Evolutionary conservation across 2,797 vertebrate genomes (phyloP).

Genomic region (Danio kyathit): DNA sequence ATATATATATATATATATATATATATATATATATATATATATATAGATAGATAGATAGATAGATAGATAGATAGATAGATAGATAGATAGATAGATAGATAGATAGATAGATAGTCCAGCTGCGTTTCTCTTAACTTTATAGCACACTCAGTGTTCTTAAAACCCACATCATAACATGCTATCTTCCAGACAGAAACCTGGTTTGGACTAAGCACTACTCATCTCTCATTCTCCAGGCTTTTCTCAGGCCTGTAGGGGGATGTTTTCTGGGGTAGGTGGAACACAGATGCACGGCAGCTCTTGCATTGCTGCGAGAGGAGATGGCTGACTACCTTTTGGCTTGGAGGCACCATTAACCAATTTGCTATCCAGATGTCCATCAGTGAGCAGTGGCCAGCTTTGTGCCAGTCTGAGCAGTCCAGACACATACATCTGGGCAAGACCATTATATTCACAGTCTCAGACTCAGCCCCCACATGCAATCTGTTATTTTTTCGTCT

Average conservation of each 20-base stretch:
- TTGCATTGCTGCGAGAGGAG: conserved; percentile 71
- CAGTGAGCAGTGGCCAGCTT: conserved; percentile 79
- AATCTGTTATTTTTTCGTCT: conserved; percentile 62
- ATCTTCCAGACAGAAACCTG: conserved; percentile 34
- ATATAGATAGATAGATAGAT: too few species aligned
- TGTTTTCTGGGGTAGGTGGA: conserved; percentile 63
- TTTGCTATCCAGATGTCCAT: conserved; percentile 89
- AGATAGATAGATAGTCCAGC: neutral
- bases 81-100: conserved; percentile 27
- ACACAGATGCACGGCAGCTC: conserved; percentile 68
- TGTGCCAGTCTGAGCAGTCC: conserved; percentile 71
- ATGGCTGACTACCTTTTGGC: conserved; percentile 83
- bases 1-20: neutral
- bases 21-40: too few species aligned
- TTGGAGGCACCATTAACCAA: conserved; percentile 87
- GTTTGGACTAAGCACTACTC: conserved; percentile 43
- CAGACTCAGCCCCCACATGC: conserved; percentile 60
- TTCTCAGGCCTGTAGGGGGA: conserved; percentile 55
- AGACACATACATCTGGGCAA: conserved; percentile 67
- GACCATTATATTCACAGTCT: conserved; percentile 45
- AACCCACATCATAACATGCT: conserved; percentile 37
- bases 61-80: too few species aligned
- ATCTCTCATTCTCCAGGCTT: conserved; percentile 42
- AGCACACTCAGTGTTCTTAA: conserved; percentile 37
- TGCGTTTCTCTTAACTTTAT: conserved; percentile 46